A percentile compares a stretch with the other conserved stretches of the same genome.
phyloP scores from a whole-genome alignment of 2,113 vertebrate species.

The Balaeniceps rex region DNA sequence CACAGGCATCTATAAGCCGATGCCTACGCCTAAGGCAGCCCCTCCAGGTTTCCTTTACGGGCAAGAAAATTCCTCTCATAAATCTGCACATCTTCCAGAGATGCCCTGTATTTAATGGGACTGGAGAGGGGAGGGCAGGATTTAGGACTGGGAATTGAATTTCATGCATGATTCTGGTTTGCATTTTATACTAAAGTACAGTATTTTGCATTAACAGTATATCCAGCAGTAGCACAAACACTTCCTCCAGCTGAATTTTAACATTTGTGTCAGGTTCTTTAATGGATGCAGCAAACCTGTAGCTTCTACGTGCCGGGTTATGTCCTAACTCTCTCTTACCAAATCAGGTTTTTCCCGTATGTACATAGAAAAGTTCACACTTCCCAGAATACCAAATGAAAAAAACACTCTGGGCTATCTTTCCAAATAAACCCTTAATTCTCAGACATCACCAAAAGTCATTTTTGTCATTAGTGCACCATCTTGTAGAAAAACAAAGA shows the following conservation, averaged over 20 bases:
- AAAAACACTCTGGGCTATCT: background rate
- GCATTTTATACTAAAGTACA: background rate
- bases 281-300: background rate
- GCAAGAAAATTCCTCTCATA: background rate
- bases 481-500: background rate
- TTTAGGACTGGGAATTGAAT: background rate
- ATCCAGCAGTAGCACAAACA: background rate
- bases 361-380: background rate
- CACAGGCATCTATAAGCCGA: background rate
- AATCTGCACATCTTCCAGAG: background rate
- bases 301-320: background rate
- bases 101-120: background rate
- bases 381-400: background rate
- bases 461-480: background rate
- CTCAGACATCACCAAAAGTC: background rate
- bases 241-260: background rate
- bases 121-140: no score
- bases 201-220: background rate
- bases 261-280: background rate
- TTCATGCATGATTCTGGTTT: background rate
- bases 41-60: background rate
- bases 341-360: constrained; percentile 30
- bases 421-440: constrained; percentile 38
- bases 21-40: background rate
- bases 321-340: background rate